phyloP scores from a whole-genome alignment of 2,113 vertebrate species.

The Chloroceryle aenea region DNA sequence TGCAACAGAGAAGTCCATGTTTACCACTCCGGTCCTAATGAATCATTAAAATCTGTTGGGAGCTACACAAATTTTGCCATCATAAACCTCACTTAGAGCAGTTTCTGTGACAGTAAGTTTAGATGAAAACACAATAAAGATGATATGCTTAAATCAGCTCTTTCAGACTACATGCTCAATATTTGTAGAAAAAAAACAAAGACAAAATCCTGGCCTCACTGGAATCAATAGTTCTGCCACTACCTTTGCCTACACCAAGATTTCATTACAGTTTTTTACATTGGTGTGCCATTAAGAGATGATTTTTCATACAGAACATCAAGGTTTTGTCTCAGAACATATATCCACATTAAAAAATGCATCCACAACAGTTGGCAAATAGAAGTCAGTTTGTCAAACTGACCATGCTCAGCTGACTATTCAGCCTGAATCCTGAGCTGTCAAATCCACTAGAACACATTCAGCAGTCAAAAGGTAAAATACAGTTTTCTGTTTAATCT shows the following conservation, averaged over 20 bases:
- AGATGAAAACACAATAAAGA: neutral
- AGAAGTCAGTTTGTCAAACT: neutral
- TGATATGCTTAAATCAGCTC: neutral
- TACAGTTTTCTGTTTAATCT: neutral
- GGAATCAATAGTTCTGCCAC: neutral
- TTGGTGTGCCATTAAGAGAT: neutral
- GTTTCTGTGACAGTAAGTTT: neutral
- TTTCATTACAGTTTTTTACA: neutral
- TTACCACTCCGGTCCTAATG: neutral
- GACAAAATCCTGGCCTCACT: neutral
- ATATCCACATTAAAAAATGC: neutral
- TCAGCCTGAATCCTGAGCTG: neutral
- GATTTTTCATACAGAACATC: neutral
- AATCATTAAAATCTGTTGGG: neutral
- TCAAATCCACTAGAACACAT: neutral
- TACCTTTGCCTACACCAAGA: fast-evolving
- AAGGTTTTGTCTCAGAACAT: neutral
- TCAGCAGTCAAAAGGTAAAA: neutral
- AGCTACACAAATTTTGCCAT: neutral
- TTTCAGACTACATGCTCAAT: neutral
- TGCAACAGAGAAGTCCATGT: neutral
- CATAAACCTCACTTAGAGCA: neutral
- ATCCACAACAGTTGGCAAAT: neutral
- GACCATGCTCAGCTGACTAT: neutral
- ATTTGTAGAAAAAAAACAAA: neutral